Conservation (phyloP, 2,113 vertebrate genomes). For the Tetraodon nigroviridis region DNA sequence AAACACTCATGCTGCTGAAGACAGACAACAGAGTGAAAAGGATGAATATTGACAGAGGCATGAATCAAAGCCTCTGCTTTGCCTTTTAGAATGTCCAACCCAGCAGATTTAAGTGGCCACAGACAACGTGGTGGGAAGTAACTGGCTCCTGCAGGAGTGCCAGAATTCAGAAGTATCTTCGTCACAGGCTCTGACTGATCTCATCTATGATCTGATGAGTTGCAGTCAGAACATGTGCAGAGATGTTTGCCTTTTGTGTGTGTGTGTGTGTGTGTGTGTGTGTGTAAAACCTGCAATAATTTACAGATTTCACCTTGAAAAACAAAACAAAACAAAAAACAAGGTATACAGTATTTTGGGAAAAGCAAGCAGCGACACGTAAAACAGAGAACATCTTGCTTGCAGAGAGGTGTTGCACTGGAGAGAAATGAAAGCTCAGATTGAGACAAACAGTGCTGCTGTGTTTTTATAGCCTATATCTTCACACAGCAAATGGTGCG, state of each 20-base stretch:
- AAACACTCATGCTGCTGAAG: conserved; percentile 42
- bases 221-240: background rate
- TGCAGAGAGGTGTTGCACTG: conserved; percentile 9
- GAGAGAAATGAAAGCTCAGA: conserved; percentile 44
- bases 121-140: conserved; percentile 43
- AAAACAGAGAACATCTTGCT: conserved; percentile 21
- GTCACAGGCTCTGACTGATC: too few species aligned
- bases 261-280: too few species aligned
- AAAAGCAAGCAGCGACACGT: conserved; percentile 2
- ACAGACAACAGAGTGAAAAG: conserved; percentile 38
- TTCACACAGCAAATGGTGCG: conserved; percentile 52
- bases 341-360: background rate
- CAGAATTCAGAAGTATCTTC: too few species aligned
- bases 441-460: conserved; percentile 57
- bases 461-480: conserved; percentile 65
- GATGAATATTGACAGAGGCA: conserved; percentile 56
- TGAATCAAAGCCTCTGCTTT: conserved; percentile 52
- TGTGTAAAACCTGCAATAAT: too few species aligned
- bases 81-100: conserved; percentile 37
- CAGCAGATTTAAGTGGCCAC: conserved; percentile 29
- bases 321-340: too few species aligned
- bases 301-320: too few species aligned
- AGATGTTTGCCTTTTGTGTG: background rate
- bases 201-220: background rate
- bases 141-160: conserved; percentile 15